Percentiles rank a stretch among this genome's conserved stretches.
Conservation (phyloP, 2,113 vertebrate species). For the Sphaerodactylus townsendi region DNA sequence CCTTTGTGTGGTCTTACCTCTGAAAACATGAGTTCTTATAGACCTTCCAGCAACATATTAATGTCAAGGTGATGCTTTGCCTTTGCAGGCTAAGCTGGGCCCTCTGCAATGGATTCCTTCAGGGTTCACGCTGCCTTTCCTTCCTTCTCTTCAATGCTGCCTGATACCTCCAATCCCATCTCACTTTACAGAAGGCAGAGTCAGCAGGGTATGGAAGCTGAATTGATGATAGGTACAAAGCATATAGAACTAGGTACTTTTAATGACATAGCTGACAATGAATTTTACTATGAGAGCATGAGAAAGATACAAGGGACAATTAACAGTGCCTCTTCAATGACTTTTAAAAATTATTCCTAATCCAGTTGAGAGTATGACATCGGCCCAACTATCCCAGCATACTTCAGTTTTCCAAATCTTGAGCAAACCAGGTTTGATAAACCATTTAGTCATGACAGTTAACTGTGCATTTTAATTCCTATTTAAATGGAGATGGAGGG, state of each 20-base stretch:
- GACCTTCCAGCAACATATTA: too few species aligned
- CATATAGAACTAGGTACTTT: neutral
- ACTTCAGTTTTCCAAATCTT: neutral
- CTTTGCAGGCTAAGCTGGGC: too few species aligned
- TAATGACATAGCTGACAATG: neutral
- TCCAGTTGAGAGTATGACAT: neutral
- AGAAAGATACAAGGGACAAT: slow-evolving; percentile 9
- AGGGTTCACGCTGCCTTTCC: too few species aligned
- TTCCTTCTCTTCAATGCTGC: too few species aligned
- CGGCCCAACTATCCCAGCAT: neutral
- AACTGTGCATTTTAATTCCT: neutral
- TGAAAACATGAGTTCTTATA: too few species aligned
- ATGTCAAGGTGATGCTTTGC: too few species aligned
- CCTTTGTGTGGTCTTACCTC: too few species aligned
- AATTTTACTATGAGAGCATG: neutral
- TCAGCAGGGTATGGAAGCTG: too few species aligned
- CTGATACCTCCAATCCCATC: too few species aligned
- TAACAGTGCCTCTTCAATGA: rapidly evolving
- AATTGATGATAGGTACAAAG: too few species aligned
- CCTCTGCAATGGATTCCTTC: too few species aligned
- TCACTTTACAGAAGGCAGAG: too few species aligned
- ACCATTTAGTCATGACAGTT: neutral
- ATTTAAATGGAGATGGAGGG: neutral
- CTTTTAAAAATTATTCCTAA: neutral
- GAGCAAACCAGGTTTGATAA: neutral